These are phyloP conservation scores for Odontomyia ornata DNA, from an alignment of 2,888 invertebrate species.

Conservation along the genomic window DNA sequence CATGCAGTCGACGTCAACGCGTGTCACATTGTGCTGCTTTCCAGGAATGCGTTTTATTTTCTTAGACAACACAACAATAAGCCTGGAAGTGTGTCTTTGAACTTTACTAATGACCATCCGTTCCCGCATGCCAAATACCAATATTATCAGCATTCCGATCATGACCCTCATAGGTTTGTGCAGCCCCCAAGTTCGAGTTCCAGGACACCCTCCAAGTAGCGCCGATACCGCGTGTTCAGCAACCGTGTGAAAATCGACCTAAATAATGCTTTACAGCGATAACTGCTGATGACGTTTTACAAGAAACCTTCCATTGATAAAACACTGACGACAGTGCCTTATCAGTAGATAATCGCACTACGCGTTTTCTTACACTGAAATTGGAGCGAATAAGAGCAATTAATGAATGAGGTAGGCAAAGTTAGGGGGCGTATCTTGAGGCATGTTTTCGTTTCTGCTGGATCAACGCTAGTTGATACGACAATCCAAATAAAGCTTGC, in stretches of 20 bases:
- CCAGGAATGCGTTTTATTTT: background rate
- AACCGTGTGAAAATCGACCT: background rate
- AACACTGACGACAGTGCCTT: background rate
- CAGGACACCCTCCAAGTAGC: too few relatives aligned
- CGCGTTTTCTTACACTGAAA: background rate
- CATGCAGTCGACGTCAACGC: background rate
- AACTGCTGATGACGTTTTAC: background rate
- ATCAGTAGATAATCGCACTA: constrained; percentile 5
- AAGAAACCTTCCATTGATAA: background rate
- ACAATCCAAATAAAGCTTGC: background rate
- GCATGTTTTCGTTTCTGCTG: background rate
- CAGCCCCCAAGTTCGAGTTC: too few relatives aligned
- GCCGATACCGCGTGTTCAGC: too few relatives aligned
- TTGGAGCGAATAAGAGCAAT: too few relatives aligned
- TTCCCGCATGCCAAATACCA: too few relatives aligned
- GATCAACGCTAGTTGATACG: background rate
- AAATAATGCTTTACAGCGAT: background rate
- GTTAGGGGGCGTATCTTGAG: background rate
- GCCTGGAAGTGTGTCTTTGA: background rate
- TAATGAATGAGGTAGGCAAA: constrained; percentile 5
- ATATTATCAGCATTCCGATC: background rate
- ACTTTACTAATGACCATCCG: background rate
- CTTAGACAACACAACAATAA: background rate
- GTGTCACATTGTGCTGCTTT: background rate
- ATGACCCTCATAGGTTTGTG: background rate